Percentiles rank a stretch among this genome's conserved stretches.
Conservation (phyloP, 2,888 invertebrate genomes). For the Urechis unicinctus region DNA sequence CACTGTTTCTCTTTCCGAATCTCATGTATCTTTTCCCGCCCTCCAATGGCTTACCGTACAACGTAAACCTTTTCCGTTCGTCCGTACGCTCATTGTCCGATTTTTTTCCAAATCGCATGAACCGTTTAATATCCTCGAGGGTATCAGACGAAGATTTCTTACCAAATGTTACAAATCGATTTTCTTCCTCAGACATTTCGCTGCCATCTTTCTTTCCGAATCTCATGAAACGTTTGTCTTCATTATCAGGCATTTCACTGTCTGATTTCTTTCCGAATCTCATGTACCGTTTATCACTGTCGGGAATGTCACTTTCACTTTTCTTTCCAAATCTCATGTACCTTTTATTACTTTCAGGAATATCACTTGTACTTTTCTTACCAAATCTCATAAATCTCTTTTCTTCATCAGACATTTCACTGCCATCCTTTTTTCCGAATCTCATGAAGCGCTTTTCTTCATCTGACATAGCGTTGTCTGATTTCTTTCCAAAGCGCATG, state of each 20-base stretch:
- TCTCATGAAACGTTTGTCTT: constrained; percentile 3
- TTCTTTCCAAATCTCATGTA: constrained; percentile 2
- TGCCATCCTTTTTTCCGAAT: neutral
- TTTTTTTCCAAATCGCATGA: constrained; percentile 8
- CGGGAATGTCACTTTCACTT: neutral
- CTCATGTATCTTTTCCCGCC: neutral
- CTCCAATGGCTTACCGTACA: constrained; percentile 1
- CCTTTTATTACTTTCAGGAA: neutral
- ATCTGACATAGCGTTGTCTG: neutral
- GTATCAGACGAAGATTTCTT: neutral
- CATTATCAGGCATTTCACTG: neutral
- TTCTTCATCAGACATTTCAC: neutral
- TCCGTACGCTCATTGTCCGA: neutral
- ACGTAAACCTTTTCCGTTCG: constrained; percentile 3
- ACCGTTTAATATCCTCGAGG: neutral
- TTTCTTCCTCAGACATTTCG: neutral
- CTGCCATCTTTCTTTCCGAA: constrained; percentile 3
- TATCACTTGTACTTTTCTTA: neutral
- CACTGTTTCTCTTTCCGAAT: constrained; percentile 1
- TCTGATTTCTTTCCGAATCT: constrained; percentile 3
- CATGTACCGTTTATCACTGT: constrained; percentile 2
- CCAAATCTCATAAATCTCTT: constrained; percentile 8
- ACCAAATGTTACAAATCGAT: constrained; percentile 8
- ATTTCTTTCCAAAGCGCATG: constrained; percentile 5
- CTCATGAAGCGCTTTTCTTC: constrained; percentile 2